Base-by-base conservation (phyloP, 2,888 invertebrate species). In the Gortyna flavago region DNA sequence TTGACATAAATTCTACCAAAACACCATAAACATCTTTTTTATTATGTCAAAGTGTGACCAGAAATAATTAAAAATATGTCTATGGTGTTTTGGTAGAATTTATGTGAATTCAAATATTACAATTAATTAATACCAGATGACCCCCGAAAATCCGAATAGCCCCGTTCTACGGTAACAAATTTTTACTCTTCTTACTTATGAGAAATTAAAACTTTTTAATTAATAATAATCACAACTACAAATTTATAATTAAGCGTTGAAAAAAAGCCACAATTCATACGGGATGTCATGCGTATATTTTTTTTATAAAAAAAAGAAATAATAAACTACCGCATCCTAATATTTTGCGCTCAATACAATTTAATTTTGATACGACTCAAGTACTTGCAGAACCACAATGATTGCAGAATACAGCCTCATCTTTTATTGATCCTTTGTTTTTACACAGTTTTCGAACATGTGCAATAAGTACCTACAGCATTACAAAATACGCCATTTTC, bases 181-280 rank as follows among this genome's bases (percentile, higher is more conserved):
- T n/a, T n/a, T n/a, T n/a, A n/a, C n/a, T n/a, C n/a, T n/a, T n/a
- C 41, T 41, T 11, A 11, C 41, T 2, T 41, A 18, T 2, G 48
- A 21, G 21, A 7, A 51, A 2, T 51, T 21, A 21, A 51, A 51
- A 51, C 48, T 51, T 51, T 1, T 21, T 21, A 7, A 21, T 51
- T 18, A 51, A 51, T 21, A 48, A 44, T 21, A 51, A 51, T 51
- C 51, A 51, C 21, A 21, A 51, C 51, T 51, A 21, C 21, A 51
- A 51, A 21, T 2, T 21, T 54, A 25, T 54, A 54, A 54, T 9
- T 1, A 54, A 25, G 21, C 25, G 54, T 54, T 29, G 13, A 29
- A 32, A 61, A 57, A 77, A 77, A 62, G 77, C 77, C 77, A 77
- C 77, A 77, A 62, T 77, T 72, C 77, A 9, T 21, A 18, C 5